Evolutionary conservation across 2,888 invertebrate species (phyloP), one percentile per base, ranked within the genome.

Genomic region (Cerceris ruficornis): DNA sequence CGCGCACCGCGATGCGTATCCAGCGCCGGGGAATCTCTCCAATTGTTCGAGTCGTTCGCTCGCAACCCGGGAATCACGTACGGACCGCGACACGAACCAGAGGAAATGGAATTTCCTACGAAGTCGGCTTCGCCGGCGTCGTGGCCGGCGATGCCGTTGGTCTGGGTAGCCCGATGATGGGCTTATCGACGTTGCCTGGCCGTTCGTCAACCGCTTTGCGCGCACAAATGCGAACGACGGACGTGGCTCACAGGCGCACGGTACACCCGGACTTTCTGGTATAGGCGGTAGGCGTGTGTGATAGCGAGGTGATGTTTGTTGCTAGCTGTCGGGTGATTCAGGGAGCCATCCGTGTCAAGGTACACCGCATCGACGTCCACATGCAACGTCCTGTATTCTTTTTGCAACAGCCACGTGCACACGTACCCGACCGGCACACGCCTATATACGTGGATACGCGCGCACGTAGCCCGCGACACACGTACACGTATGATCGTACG

Each of bases 341-440:
- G 92, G 91, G 92, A 92, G 91, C 89, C 92, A 92, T 92, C 92
- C 91, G 90, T 92, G 92, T 92, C 92, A 92, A 92, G 92, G 92
- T 91, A 92, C 92, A 92, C 92, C 89, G 88, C 90, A 91, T 91
- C 89, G 88, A 86, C 85, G 84, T 87, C 83, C 88, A 88, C 89
- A 89, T 89, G 90, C 90, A 89, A 90, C 88, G 88, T 89, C 90
- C 89, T 89, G 88, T 89, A 84, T 87, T 86, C 84, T 90, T 88
- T 90, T 88, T 88, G 82, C 87, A 79, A 85, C 80, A 82, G 84
- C 86, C 86, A 85, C 86, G 86, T 86, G 86, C 84, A 85, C 84
- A 81, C 73, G 78, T 75, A 87, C 55, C 81, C 60, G n/a, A 67
- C 59, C 8, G 64, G 54, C 69, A 42, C 52, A 65, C 65, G n/a